These are phyloP conservation scores for Drosophila anomelani DNA, from an alignment of 2,888 invertebrate genomes.

Conservation along the genomic window DNA sequence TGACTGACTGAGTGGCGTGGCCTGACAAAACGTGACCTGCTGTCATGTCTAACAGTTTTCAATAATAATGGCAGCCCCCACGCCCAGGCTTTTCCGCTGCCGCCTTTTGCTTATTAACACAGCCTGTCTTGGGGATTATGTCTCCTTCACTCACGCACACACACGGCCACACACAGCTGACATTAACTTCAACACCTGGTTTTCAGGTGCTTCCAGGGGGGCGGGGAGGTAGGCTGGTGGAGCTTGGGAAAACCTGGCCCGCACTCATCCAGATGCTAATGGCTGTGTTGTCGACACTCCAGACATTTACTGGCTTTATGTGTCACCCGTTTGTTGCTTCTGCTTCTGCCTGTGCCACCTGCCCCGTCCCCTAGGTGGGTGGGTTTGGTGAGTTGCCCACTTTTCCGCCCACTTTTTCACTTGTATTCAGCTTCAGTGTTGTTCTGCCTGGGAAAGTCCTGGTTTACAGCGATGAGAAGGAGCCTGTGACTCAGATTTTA, in stretches of 20 bases:
- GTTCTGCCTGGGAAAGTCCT: slow-evolving; percentile 11
- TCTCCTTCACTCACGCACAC: slow-evolving; percentile 6
- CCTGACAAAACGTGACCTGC: slow-evolving; percentile 67
- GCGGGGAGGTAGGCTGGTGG: background rate
- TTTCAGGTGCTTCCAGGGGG: background rate
- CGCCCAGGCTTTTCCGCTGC: slow-evolving; percentile 6
- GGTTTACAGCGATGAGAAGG: slow-evolving; percentile 30
- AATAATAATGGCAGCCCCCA: slow-evolving; percentile 66
- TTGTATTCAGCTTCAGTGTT: background rate
- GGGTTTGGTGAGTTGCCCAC: background rate
- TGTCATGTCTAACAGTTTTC: slow-evolving; percentile 77
- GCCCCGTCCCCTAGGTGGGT: background rate
- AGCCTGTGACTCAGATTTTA: slow-evolving; percentile 10
- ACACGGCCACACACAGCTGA: slow-evolving; percentile 10
- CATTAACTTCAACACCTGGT: slow-evolving; percentile 48
- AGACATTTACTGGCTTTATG: slow-evolving; percentile 53
- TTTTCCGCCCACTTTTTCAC: slow-evolving; percentile 3
- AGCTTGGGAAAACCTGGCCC: slow-evolving; percentile 7
- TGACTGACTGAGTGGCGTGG: slow-evolving; percentile 42
- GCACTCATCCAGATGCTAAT: slow-evolving; percentile 70
- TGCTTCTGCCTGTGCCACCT: slow-evolving; percentile 14
- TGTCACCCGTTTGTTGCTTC: slow-evolving; percentile 42
- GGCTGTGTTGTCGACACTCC: slow-evolving; percentile 74
- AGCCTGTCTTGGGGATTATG: slow-evolving; percentile 46
- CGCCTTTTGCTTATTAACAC: slow-evolving; percentile 48